Conservation (phyloP, 2,888 invertebrate genomes). For the Parthenolecanium corni region DNA sequence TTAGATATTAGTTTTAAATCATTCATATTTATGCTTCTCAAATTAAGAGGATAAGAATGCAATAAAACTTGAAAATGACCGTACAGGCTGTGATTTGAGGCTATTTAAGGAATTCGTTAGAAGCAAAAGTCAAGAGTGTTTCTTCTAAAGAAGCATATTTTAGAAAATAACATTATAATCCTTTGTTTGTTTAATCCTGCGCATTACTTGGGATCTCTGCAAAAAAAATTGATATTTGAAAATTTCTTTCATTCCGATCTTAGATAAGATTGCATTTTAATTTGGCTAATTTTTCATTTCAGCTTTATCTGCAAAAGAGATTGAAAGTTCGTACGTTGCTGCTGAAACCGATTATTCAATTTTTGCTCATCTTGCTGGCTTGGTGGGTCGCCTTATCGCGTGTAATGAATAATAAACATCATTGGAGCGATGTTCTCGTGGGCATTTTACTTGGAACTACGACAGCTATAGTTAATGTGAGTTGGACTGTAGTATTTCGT, state of each 20-base stretch:
- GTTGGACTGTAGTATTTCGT: not conserved
- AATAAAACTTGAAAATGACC: too few relatives aligned
- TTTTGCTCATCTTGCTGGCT: slow-evolving; percentile 62
- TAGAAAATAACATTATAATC: too few relatives aligned
- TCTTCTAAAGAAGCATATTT: too few relatives aligned
- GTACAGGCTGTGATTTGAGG: too few relatives aligned
- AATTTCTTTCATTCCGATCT: not conserved
- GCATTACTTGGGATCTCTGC: too few relatives aligned
- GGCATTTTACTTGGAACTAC: slow-evolving; percentile 62
- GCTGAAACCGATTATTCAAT: slow-evolving; percentile 74
- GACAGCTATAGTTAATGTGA: slow-evolving; percentile 46
- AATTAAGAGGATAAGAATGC: too few relatives aligned
- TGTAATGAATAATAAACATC: slow-evolving; percentile 93
- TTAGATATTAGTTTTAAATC: too few relatives aligned
- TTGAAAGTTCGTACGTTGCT: slow-evolving; percentile 70
- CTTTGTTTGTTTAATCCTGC: too few relatives aligned
- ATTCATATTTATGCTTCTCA: too few relatives aligned
- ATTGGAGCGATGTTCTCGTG: slow-evolving; percentile 90
- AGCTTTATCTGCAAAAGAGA: slow-evolving; percentile 80
- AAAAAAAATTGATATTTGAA: not conserved
- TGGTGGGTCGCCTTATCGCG: slow-evolving; percentile 82
- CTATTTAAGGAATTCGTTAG: too few relatives aligned
- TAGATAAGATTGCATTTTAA: slow-evolving; percentile 11
- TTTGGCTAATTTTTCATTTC: slow-evolving; percentile 31
- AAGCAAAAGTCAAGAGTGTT: too few relatives aligned